Evolutionary conservation across 1,140 invertebrate species (phyloP).

Genomic region (Drosophila pectinifera): DNA sequence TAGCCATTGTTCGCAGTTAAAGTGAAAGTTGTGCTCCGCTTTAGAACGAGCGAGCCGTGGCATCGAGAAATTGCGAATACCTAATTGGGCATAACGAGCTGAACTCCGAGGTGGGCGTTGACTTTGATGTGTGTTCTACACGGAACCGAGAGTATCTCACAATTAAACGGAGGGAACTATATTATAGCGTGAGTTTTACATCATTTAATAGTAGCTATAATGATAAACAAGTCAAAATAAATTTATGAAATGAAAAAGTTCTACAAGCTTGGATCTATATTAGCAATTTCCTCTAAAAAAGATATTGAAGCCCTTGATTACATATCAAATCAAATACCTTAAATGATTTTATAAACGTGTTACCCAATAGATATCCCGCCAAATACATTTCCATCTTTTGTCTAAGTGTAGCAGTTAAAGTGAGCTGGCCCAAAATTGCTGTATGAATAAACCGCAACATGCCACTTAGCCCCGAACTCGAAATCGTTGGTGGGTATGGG

Average conservation of each 20-base stretch:
- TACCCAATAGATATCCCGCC: no score
- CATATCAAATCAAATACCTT: no score
- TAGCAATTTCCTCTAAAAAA: neutral
- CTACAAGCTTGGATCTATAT: no score
- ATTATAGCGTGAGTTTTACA: no score
- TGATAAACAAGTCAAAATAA: no score
- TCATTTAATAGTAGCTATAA: no score
- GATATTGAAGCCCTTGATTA: neutral
- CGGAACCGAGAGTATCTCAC: neutral
- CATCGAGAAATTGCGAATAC: constrained; percentile 38
- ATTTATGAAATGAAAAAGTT: no score
- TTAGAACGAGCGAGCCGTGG: constrained; percentile 32
- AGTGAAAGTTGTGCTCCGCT: constrained; percentile 69
- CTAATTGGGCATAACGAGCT: constrained; percentile 68
- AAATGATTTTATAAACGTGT: neutral
- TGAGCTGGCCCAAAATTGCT: constrained; percentile 60
- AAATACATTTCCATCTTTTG: neutral
- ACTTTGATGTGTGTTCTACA: constrained; percentile 20
- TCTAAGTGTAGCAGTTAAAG: constrained; percentile 34
- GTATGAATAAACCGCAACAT: constrained; percentile 60
- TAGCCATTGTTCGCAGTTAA: constrained; percentile 53
- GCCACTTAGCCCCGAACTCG: constrained; percentile 70
- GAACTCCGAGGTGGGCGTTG: constrained; percentile 40
- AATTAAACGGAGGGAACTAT: neutral
- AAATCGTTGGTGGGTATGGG: constrained; percentile 42